Percentiles rank a stretch among this genome's conserved stretches.
These are phyloP conservation scores for Hemichromis elongatus DNA, from an alignment of 2,113 vertebrate genomes.

Conservation along the genomic window DNA sequence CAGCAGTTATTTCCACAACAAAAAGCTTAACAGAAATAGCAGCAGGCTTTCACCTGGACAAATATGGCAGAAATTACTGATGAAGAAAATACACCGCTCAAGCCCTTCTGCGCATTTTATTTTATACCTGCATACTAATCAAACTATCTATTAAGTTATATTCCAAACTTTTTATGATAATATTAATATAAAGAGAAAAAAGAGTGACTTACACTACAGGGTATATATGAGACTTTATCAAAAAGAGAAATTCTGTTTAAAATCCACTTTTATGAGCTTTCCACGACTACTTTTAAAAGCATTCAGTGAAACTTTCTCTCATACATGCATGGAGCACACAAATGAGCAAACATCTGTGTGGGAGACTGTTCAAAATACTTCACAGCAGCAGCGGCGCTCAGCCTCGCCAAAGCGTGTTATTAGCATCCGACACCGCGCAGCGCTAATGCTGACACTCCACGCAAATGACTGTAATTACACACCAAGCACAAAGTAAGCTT, in stretches of 20 bases:
- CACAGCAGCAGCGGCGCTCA: slow-evolving; percentile 28
- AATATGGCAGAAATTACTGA: neutral
- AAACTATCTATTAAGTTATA: neutral
- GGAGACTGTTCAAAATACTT: slow-evolving; percentile 51
- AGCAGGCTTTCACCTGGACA: slow-evolving; percentile 33
- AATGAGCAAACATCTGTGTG: slow-evolving; percentile 52
- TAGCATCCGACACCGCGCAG: slow-evolving; percentile 60
- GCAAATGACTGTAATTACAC: slow-evolving; percentile 76
- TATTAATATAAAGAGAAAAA: neutral
- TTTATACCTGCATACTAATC: neutral
- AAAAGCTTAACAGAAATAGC: slow-evolving; percentile 39
- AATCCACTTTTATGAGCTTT: neutral
- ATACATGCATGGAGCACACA: neutral
- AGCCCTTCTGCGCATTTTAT: neutral
- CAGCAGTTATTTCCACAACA: slow-evolving; percentile 38
- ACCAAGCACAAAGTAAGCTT: slow-evolving; percentile 55
- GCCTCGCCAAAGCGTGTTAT: slow-evolving; percentile 68
- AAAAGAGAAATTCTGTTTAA: neutral
- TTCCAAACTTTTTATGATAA: neutral
- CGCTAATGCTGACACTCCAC: slow-evolving; percentile 54
- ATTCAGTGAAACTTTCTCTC: neutral
- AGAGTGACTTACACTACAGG: neutral
- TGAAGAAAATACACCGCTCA: neutral
- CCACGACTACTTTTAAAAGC: slow-evolving; percentile 1
- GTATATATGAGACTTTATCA: neutral